Percentiles rank a stretch among this genome's conserved stretches.
Conservation (phyloP, 2,797 vertebrate genomes). For the Spondyliosoma cantharus region DNA sequence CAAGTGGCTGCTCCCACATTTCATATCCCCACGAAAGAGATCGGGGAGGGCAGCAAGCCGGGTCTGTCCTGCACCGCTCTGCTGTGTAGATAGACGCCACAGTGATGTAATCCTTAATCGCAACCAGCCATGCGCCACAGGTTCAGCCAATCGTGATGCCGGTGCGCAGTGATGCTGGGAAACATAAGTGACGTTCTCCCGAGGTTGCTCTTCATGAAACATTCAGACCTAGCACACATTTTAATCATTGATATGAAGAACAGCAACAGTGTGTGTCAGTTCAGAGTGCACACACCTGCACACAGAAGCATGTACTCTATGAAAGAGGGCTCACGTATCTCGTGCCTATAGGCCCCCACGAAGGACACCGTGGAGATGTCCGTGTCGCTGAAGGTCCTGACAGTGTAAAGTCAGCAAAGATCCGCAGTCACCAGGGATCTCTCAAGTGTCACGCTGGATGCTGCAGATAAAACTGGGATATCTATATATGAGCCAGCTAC, state of each 20-base stretch:
- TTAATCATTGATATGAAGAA: conserved; percentile 79
- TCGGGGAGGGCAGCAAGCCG: conserved; percentile 9
- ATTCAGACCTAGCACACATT: conserved; percentile 81
- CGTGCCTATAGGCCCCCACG: too few relatives aligned
- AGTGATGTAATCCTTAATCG: conserved; percentile 73
- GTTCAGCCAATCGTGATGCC: conserved; percentile 64
- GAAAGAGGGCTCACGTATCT: neutral
- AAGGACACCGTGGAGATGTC: neutral
- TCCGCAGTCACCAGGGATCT: conserved; percentile 12
- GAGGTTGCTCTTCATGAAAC: conserved; percentile 79
- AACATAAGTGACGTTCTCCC: conserved; percentile 65
- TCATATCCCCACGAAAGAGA: conserved; percentile 44
- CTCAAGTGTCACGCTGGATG: neutral
- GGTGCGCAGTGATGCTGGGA: conserved; percentile 61
- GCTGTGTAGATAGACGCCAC: conserved; percentile 31
- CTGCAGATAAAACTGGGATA: conserved; percentile 3
- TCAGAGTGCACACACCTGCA: conserved; percentile 42
- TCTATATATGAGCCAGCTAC: neutral
- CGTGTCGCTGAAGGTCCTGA: conserved; percentile 19
- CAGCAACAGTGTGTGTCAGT: conserved; percentile 65
- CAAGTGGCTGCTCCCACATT: conserved; percentile 42
- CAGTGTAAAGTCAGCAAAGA: conserved; percentile 32
- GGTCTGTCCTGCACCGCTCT: conserved; percentile 21
- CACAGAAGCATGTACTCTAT: conserved; percentile 18
- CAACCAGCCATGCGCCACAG: conserved; percentile 49